Evolutionary conservation across 2,888 invertebrate species (phyloP).

Genomic region (Chloroclysta siterata): DNA sequence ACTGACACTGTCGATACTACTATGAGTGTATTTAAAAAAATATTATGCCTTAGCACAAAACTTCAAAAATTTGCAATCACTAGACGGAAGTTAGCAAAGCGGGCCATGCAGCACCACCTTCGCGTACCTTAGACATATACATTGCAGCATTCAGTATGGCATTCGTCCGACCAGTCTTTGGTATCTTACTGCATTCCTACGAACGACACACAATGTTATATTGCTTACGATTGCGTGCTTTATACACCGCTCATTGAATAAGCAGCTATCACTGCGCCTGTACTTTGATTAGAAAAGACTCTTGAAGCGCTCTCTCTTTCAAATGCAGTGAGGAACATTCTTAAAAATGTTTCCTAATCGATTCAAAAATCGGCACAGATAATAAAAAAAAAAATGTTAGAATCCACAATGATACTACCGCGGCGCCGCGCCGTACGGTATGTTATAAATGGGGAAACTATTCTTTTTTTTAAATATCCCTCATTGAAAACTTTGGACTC

Average conservation of each 20-base stretch:
- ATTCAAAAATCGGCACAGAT: not conserved
- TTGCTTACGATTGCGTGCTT: constrained; percentile 35
- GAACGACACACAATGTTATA: constrained; percentile 66
- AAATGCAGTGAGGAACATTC: not conserved
- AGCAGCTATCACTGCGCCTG: constrained; percentile 19
- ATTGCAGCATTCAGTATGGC: constrained; percentile 87
- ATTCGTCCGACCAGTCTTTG: constrained; percentile 85
- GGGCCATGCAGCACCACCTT: constrained; percentile 43
- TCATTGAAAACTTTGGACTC: not conserved
- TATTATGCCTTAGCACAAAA: not conserved
- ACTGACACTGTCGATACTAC: too few species aligned
- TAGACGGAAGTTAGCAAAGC: constrained; percentile 44
- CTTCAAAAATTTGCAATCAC: not conserved
- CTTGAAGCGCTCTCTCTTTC: constrained; percentile 1
- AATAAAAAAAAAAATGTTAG: too few species aligned
- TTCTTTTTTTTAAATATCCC: too few species aligned
- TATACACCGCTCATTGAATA: constrained; percentile 34
- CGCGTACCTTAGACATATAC: constrained; percentile 88
- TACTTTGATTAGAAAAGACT: not conserved
- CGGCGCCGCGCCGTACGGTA: too few species aligned
- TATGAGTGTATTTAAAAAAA: too few species aligned
- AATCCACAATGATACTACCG: too few species aligned
- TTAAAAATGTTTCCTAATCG: not conserved
- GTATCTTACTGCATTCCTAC: constrained; percentile 87
- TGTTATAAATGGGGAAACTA: too few species aligned